Evolutionary conservation across 2,113 vertebrate species (phyloP), one percentile per base, ranked within the genome.

Genomic region (Columba livia): DNA sequence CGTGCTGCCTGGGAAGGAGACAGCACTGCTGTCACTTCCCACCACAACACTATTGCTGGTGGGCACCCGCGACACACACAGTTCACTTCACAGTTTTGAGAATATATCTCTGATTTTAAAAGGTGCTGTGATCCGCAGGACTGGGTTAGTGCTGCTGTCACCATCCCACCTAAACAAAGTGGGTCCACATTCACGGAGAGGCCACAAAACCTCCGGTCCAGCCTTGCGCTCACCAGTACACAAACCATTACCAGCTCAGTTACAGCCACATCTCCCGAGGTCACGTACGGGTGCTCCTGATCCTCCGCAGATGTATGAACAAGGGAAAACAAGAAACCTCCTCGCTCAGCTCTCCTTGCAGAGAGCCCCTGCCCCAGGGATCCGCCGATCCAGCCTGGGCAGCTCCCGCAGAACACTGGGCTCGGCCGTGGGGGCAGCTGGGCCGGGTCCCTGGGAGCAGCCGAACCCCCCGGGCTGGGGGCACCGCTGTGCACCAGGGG

Each of bases 11-110:
- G 42, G 3, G 3, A 19, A 61, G 70, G 20, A 36, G 65, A 60
- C 53, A 5, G 38, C 79, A 20, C 15, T 1, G 36, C 36, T 2
- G 24, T 9, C 58, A 14, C 47, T n/a, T 31, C 38, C 0, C 0
- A 6, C 18, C 2, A 1, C 2, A 11, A 32, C 16, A 48, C 32
- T 32, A 32, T 0, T 20, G n/a, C 48, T 48, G 65, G 44, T 3
- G 51, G 25, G 61, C 71, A 18, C 29, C 36, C 2, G 0, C 24
- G 15, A 23, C 20, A n/a, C 48, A 15, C 67, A 36, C 1, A 0
- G 32, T 9, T 78, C 40, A 42, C 36, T 12, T 24, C 72, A 61
- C 54, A 15, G 44, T 4, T 32, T 7, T 29, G 70, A 21, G 48
- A 78, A 6, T 58, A 40, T 9, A 4, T 0, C 54, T 77, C 60